phyloP scores from a whole-genome alignment of 2,888 invertebrate species.

The Corythucha ciliata region DNA sequence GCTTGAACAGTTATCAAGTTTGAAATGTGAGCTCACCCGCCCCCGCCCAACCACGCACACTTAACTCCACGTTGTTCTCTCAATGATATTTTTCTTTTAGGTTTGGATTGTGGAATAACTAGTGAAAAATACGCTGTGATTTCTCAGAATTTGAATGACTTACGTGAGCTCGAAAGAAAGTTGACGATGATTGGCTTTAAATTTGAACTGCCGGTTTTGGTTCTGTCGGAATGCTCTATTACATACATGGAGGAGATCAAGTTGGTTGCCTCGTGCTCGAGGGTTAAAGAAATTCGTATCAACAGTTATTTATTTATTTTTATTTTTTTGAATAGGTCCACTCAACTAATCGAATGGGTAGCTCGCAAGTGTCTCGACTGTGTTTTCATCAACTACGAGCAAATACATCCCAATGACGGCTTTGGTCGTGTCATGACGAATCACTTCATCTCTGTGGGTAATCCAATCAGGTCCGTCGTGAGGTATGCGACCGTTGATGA shows the following conservation, averaged over 20 bases:
- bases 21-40: constrained; percentile 24
- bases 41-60: background rate
- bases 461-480: constrained; percentile 42
- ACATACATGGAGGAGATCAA: constrained; percentile 42
- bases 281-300: background rate
- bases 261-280: constrained; percentile 25
- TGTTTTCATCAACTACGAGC: constrained; percentile 44
- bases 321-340: constrained; percentile 39
- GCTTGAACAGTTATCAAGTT: constrained; percentile 16
- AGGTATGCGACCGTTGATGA: constrained; percentile 39
- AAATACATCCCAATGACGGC: constrained; percentile 39
- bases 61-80: background rate
- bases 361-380: constrained; percentile 40
- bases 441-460: constrained; percentile 42
- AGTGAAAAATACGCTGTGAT: constrained; percentile 40
- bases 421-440: constrained; percentile 39
- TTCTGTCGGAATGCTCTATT: constrained; percentile 44
- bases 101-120: constrained; percentile 5
- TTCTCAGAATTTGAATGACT: constrained; percentile 41
- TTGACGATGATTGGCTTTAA: constrained; percentile 38
- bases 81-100: background rate
- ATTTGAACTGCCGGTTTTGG: constrained; percentile 40
- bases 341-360: constrained; percentile 42
- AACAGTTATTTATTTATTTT: constrained; percentile 1
- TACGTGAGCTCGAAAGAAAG: constrained; percentile 33